Evolutionary conservation across 2,797 vertebrate genomes (phyloP), one percentile per base, ranked within the genome.

Genomic region (Phoeniculus purpureus): DNA sequence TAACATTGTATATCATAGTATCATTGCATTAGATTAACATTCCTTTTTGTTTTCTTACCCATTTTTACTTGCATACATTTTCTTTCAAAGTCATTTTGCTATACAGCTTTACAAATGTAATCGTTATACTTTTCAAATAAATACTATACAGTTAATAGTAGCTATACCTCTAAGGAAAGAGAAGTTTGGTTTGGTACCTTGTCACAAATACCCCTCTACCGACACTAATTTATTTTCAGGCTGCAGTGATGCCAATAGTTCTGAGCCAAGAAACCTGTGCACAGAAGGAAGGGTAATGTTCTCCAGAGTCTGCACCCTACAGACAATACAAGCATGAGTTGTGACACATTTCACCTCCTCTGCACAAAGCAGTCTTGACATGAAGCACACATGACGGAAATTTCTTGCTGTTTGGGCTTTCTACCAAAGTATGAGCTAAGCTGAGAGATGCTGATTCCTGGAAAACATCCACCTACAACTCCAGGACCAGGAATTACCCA

Each of bases 381-480:
- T 29, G 56, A 84, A 82, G n/a, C 12, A 34, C 60, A 43, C 10
- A 12, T 26, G 59, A 61, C 16, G 68, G 55, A 81, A 93, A 16
- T 43, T 87, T 45, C 83, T 81, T 90, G 51, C 62, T 90, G 37
- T 88, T 91, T 37, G 37, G 88, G 71, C 43, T 90, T 86, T 22
- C 26, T 78, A 72, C 59, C 66, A 92, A 78, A 86, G 65, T 51
- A 68, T 31, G 59, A 94, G 37, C 56, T 92, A 68, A 92, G 32
- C 18, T 66, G 66, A 62, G 16, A 43, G 48, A 45, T 85, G 52
- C n/a, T 65, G 74, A 40, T 86, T 86, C 60, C 84, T 92, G 84
- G 74, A 75, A 81, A 81, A 72, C 6, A 70, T 56, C 67, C 74
- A 75, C 7, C 72, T 71, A 37, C 7, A 29, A n/a, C 25, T 84